Evolutionary conservation across 2,113 vertebrate species (phyloP), one percentile per base, ranked within the genome.

Genomic region (Pleuronectes platessa): DNA sequence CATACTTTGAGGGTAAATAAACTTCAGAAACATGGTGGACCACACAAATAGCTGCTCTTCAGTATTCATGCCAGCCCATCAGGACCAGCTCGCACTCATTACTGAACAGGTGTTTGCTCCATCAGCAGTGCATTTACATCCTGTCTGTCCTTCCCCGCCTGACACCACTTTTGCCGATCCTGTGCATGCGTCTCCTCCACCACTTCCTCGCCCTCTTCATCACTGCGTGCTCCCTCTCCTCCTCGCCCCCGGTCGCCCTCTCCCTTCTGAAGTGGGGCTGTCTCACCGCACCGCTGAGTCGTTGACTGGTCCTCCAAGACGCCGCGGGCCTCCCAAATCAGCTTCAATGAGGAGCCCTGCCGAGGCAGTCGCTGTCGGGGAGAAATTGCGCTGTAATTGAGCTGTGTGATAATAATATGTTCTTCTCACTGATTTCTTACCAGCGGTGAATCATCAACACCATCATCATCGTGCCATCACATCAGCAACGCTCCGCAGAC

Each of bases 381-480:
- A 89, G 86, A 89, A 92, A 90, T 90, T 89, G 86, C 78, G 69
- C 79, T 82, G 84, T 91, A 94, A 92, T 92, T 91, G 92, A 92
- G 92, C 90, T 68, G 76, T 75, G 54, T 83, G 82, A 91, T 91
- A 90, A 92, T 94, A 86, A 90, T 86, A 89, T 27, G 87, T 88
- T 91, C 84, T 87, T 86, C 88, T 74, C 78, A 85, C 82, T 89
- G 90, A 89, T 92, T 91, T 91, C 83, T 79, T 84, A 87, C 84
- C 79, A 89, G 85, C 77, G 61, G 85, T 87, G 86, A 88, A 89
- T 90, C 88, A 88, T 90, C 88, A 92, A 78, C 86, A 81, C 75
- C 88, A 90, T 87, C 89, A 85, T 92, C 89, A 83, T 85, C 64
- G 51, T 86, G 83, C 86, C 86, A 85, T 90, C 86, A 80, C 82